Conservation (phyloP, 2,797 vertebrate genomes). For the Ctenopoma kingsleyae region DNA sequence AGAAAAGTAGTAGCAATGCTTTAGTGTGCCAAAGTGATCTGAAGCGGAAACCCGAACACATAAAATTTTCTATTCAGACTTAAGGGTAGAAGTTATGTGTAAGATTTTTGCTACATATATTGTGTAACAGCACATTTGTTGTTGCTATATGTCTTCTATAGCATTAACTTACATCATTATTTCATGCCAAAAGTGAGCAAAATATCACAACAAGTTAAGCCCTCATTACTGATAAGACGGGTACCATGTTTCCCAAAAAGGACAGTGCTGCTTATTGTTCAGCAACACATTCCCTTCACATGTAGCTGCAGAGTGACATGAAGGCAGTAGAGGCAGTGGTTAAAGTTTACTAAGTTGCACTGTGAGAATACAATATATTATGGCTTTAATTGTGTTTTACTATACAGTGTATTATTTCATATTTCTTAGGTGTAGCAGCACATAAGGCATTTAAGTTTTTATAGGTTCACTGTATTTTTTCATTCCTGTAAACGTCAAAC, state of each 20-base stretch:
- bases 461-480: slow-evolving; percentile 1
- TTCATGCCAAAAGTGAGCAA: slow-evolving; percentile 10
- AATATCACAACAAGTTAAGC: slow-evolving; percentile 42
- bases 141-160: slow-evolving; percentile 18
- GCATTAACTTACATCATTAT: slow-evolving; percentile 7
- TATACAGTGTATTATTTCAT: neutral
- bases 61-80: slow-evolving; percentile 2
- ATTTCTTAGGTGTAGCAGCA: slow-evolving; percentile 5
- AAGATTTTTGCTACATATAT: slow-evolving; percentile 10
- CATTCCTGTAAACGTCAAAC: neutral
- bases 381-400: neutral
- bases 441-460: slow-evolving; percentile 28
- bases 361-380: slow-evolving; percentile 1
- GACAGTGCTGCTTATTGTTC: slow-evolving; percentile 55
- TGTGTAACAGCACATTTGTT: neutral
- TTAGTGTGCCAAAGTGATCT: slow-evolving; percentile 27
- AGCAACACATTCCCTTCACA: slow-evolving; percentile 32
- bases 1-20: slow-evolving; percentile 28
- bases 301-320: slow-evolving; percentile 18
- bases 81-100: slow-evolving; percentile 5
- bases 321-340: slow-evolving; percentile 7
- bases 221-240: slow-evolving; percentile 40
- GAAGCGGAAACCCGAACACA: slow-evolving; percentile 27
- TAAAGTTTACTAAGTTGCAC: slow-evolving; percentile 28
- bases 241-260: slow-evolving; percentile 22